Base-by-base conservation (phyloP, 1,140 invertebrate genomes). In the Diorhabda elongata region DNA sequence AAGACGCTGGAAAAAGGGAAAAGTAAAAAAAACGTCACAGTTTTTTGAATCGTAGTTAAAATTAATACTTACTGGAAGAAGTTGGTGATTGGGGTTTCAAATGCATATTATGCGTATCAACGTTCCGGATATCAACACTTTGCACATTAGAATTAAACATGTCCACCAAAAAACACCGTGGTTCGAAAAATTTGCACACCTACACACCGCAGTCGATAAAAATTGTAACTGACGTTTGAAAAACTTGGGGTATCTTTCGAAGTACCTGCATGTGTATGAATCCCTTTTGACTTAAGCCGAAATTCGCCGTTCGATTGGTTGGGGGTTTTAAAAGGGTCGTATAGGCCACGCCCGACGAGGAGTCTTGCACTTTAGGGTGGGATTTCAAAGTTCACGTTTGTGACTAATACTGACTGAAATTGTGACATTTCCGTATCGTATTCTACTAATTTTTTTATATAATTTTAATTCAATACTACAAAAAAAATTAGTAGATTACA, bases 11-110 rank as follows among this genome's bases (percentile, higher is more conserved):
- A 26, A 26, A 26, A 26, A 26, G 0, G 26, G 26, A 26, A 26
- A 26, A 26, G 26, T 26, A 26, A 26, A 26, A 26, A 26, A 26
- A 26, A 26, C 26, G 26, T 26, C 26, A 26, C 1, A 26, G 26
- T 26, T 26, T 26, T 26, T 26, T 26, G 26, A 26, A 26, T 26
- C 1, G 26, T 26, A 26, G 26, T 26, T 26, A 26, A 5, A 58
- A 26, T 26, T 26, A 42, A 44, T 5, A 69, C 72, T 73, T 71
- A 73, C 72, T 73, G 56, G 72, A 73, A 52, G 72, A 67, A 5
- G 70, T 62, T 7, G 72, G 72, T 9, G 67, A 68, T 45, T 72
- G 73, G 2, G 71, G 44, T 42, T 72, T 72, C 8, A 71, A 26
- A 42, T 71, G 70, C 61, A 69, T 45, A 41, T 65, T 47, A 64